Conservation (phyloP, 2,113 vertebrate genomes). For the Terrapene triunguis region DNA sequence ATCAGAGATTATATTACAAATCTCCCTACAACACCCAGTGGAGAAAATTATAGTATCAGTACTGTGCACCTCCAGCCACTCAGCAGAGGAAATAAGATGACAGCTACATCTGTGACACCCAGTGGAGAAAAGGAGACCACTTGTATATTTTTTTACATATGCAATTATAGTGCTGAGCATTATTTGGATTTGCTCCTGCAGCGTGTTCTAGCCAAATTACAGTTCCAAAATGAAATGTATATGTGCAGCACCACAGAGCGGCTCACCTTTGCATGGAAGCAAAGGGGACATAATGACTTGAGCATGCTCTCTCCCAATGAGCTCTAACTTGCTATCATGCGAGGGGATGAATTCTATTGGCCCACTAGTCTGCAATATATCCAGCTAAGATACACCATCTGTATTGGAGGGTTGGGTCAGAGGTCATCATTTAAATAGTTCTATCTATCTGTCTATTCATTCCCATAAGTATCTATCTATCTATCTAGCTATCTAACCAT, state of each 20-base stretch:
- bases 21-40: constrained; percentile 26
- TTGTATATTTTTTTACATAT: neutral
- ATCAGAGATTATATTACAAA: neutral
- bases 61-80: neutral
- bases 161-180: neutral
- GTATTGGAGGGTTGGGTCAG: neutral
- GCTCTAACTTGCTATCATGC: accelerated
- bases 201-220: constrained; percentile 40
- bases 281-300: neutral
- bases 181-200: constrained; percentile 42
- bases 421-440: accelerated
- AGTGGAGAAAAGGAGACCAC: constrained; percentile 19
- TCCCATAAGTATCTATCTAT: neutral
- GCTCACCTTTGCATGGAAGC: neutral
- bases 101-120: constrained; percentile 55
- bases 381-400: accelerated
- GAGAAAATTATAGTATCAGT: neutral
- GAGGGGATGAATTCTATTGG: neutral
- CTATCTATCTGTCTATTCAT: neutral
- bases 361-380: accelerated
- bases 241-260: accelerated
- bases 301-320: accelerated
- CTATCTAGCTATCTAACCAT: neutral
- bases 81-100: neutral
- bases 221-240: neutral